Evolutionary conservation across 2,888 invertebrate species (phyloP).

Genomic region (Leucophora obtusa): DNA sequence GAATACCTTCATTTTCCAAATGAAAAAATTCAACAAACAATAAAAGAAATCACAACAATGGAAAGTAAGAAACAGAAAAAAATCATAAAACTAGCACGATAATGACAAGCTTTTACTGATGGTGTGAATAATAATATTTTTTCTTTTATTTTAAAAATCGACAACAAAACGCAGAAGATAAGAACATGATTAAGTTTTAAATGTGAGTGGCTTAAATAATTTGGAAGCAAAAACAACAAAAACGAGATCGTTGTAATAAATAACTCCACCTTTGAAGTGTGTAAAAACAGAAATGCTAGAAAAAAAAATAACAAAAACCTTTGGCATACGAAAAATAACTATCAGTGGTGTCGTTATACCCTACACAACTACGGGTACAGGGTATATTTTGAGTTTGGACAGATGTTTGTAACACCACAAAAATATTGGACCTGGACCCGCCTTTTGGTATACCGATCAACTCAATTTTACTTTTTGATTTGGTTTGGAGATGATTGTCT

Average conservation of each 20-base stretch:
- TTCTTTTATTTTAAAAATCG: slow-evolving; percentile 36
- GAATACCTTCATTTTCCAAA: slow-evolving; percentile 41
- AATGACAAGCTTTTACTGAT: slow-evolving; percentile 53
- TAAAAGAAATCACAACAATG: slow-evolving; percentile 59
- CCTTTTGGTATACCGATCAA: too few species aligned
- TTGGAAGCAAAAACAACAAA: slow-evolving; percentile 15
- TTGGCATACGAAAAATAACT: too few species aligned
- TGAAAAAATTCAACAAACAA: slow-evolving; percentile 32
- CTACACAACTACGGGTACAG: too few species aligned
- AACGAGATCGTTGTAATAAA: slow-evolving; percentile 30
- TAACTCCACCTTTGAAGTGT: slow-evolving; percentile 27
- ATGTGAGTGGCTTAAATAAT: slow-evolving; percentile 14
- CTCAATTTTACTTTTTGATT: too few species aligned
- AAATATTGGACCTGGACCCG: too few species aligned
- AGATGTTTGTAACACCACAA: too few species aligned
- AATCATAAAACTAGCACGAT: slow-evolving; percentile 40
- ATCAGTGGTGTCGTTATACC: too few species aligned
- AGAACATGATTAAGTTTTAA: slow-evolving; percentile 50
- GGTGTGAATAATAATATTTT: slow-evolving; percentile 61
- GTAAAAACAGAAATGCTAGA: not conserved
- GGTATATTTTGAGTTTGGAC: too few species aligned
- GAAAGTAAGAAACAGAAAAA: slow-evolving; percentile 54
- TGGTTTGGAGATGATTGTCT: too few species aligned
- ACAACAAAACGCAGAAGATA: slow-evolving; percentile 54
- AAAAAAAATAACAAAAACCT: slow-evolving; percentile 39